Evolutionary conservation across 2,797 vertebrate species (phyloP).

Genomic region (Loris lydekkerianus): DNA sequence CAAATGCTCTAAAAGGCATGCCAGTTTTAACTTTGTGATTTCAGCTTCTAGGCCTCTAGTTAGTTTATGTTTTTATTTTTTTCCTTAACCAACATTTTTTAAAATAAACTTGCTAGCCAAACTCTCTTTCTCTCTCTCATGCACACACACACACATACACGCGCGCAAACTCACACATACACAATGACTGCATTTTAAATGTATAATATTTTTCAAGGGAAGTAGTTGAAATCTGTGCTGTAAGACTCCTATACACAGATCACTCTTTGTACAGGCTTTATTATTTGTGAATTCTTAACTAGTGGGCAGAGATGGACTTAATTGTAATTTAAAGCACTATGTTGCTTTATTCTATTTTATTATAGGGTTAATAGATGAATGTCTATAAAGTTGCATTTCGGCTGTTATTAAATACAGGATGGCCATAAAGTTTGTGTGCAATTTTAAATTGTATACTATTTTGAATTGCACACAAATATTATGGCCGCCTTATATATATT

Average conservation of each 20-base stretch:
- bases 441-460: too few species aligned
- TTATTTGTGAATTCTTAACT: not conserved
- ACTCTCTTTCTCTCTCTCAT: too few species aligned
- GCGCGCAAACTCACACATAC: not conserved
- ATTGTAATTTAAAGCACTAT: not conserved
- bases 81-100: not conserved
- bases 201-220: not conserved
- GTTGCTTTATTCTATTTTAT: constrained; percentile 6
- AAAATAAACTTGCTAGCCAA: not conserved
- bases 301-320: not conserved
- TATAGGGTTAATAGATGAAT: constrained; percentile 54
- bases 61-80: not conserved
- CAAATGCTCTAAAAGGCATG: not conserved
- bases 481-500: not conserved
- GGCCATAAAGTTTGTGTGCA: too few species aligned
- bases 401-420: not conserved
- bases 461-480: too few species aligned
- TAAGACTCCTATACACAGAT: not conserved
- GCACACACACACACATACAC: not conserved
- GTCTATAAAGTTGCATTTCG: not conserved
- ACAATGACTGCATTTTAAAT: not conserved
- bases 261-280: not conserved
- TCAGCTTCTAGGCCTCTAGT: not conserved
- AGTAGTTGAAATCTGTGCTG: not conserved
- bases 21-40: constrained; percentile 14